phyloP scores from a whole-genome alignment of 2,797 vertebrate species.

The Pseudomugil gertrudae region DNA sequence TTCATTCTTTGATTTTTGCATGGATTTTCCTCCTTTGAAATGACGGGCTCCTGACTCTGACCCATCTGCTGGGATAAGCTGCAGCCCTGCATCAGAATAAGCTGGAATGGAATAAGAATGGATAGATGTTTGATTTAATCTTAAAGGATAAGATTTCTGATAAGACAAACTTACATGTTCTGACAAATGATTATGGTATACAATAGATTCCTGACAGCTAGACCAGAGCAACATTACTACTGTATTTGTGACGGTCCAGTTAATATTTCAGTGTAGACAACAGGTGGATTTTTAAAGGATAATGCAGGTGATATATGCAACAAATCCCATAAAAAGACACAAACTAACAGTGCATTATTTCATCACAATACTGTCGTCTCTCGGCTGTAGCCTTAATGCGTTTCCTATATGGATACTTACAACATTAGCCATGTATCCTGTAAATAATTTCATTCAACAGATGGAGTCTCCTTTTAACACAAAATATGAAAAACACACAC shows the following conservation, averaged over 20 bases:
- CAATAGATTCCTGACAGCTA: constrained; percentile 30
- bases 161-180: constrained; percentile 3
- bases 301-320: constrained; percentile 27
- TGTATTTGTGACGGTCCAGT: constrained; percentile 25
- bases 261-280: constrained; percentile 30
- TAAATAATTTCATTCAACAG: background rate
- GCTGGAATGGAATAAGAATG: background rate
- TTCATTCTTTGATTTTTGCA: constrained; percentile 5
- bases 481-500: background rate
- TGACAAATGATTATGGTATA: constrained; percentile 22
- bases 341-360: background rate
- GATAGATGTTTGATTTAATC: constrained; percentile 31
- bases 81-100: background rate
- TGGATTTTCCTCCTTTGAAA: too few species aligned
- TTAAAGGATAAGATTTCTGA: constrained; percentile 3
- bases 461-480: too few species aligned
- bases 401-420: background rate
- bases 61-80: too few species aligned
- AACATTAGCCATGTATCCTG: constrained; percentile 1
- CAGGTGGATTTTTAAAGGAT: constrained; percentile 34
- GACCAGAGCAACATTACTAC: constrained; percentile 38
- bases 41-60: too few species aligned
- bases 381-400: too few species aligned
- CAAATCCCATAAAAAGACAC: constrained; percentile 3
- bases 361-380: background rate